Percentiles rank a stretch among this genome's conserved stretches.
These are phyloP conservation scores for Poeciliopsis turrubarensis DNA, from an alignment of 2,113 vertebrate species.

Conservation along the genomic window DNA sequence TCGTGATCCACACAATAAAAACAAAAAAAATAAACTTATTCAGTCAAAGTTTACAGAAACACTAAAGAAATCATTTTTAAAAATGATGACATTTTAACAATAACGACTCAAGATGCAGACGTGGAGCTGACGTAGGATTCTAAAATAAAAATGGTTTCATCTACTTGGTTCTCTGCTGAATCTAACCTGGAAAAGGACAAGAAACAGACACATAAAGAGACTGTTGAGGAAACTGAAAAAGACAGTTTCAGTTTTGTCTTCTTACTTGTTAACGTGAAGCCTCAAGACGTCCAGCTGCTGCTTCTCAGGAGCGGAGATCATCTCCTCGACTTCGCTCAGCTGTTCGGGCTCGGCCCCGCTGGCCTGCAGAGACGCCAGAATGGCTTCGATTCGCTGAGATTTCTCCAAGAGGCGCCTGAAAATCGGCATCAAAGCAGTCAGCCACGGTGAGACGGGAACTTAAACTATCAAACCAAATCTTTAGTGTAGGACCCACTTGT, in stretches of 20 bases:
- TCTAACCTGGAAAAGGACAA: conserved; percentile 82
- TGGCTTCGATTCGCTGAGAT: conserved; percentile 95
- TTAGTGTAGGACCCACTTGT: conserved; percentile 85
- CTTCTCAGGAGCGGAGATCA: conserved; percentile 91
- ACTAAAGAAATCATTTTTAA: conserved; percentile 30
- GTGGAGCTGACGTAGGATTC: conserved; percentile 85
- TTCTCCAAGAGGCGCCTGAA: conserved; percentile 92
- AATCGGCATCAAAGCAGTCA: conserved; percentile 20
- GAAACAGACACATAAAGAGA: background rate
- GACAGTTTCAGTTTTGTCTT: background rate
- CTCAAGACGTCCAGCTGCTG: conserved; percentile 91
- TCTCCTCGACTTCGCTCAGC: conserved; percentile 95
- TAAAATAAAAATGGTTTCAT: conserved; percentile 91
- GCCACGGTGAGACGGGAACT: background rate
- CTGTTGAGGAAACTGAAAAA: background rate
- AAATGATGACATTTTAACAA: conserved; percentile 13
- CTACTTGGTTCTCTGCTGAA: conserved; percentile 92
- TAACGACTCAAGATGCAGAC: conserved; percentile 31
- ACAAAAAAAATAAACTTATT: background rate
- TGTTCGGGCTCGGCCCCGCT: conserved; percentile 87
- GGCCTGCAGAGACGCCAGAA: conserved; percentile 92
- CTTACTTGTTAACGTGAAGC: conserved; percentile 92
- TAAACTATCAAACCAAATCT: background rate
- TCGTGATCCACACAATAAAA: conserved; percentile 20
- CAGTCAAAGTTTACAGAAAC: conserved; percentile 27